Conservation (phyloP, 2,797 vertebrate genomes). For the Ara ararauna region DNA sequence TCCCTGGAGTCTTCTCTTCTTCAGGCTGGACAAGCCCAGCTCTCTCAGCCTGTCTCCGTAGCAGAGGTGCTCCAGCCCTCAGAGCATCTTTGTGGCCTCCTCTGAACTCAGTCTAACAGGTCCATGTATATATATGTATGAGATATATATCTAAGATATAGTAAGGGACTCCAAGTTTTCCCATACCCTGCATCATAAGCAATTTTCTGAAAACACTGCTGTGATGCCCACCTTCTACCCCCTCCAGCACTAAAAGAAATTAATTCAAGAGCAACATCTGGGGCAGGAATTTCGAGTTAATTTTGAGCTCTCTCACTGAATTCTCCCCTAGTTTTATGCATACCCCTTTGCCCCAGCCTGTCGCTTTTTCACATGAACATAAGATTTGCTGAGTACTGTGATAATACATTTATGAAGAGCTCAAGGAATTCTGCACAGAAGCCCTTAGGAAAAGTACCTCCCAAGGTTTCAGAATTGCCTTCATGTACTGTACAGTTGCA, state of each 20-base stretch:
- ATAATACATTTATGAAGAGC: not conserved
- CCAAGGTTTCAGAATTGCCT: not conserved
- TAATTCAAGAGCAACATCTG: not conserved
- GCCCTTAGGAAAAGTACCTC: not conserved
- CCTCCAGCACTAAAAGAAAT: not conserved
- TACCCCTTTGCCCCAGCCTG: not conserved
- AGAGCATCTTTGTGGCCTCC: not conserved
- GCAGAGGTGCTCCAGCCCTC: not conserved
- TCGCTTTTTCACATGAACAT: accelerated
- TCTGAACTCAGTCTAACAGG: not conserved
- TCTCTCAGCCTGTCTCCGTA: not conserved
- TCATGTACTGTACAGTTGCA: not conserved
- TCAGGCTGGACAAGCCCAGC: not conserved
- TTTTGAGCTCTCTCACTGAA: not conserved
- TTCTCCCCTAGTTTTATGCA: not conserved
- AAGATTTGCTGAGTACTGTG: accelerated
- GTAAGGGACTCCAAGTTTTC: not conserved
- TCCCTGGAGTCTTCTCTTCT: not conserved
- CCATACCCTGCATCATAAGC: not conserved
- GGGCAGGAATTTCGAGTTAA: not conserved
- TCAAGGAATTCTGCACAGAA: not conserved
- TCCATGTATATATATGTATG: not conserved
- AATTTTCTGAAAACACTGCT: not conserved
- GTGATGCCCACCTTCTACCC: accelerated
- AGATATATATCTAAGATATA: not conserved